phyloP scores from a whole-genome alignment of 2,113 vertebrate genomes.

The Anas platyrhynchos region DNA sequence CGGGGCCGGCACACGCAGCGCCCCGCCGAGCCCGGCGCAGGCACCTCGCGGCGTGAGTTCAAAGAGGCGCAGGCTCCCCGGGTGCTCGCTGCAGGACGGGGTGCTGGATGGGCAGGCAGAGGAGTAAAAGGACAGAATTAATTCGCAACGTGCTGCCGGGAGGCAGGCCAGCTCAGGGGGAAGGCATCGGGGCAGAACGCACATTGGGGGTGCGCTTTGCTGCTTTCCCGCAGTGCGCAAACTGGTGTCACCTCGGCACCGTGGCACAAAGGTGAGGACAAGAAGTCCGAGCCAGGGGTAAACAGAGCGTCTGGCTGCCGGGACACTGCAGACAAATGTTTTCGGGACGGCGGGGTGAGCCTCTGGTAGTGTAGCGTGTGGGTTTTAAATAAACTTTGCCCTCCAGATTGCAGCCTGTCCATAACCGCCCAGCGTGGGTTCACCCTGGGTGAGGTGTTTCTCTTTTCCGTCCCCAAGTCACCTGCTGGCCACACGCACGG shows the following conservation, averaged over 20 bases:
- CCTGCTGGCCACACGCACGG: background rate
- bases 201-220: background rate
- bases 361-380: background rate
- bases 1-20: conserved; percentile 1
- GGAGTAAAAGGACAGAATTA: background rate
- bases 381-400: background rate
- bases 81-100: background rate
- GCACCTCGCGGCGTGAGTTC: background rate
- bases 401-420: background rate
- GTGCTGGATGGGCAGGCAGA: background rate
- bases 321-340: background rate
- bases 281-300: background rate
- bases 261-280: background rate
- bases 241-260: background rate
- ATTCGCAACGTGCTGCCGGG: background rate
- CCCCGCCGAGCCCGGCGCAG: background rate
- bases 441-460: background rate
- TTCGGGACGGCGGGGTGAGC: background rate
- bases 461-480: accelerated
- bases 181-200: background rate
- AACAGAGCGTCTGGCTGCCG: background rate
- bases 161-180: background rate
- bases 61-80: background rate
- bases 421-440: background rate
- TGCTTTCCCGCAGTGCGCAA: background rate